Evolutionary conservation across 2,888 invertebrate genomes (phyloP).

Genomic region (Epinotia demarniana): DNA sequence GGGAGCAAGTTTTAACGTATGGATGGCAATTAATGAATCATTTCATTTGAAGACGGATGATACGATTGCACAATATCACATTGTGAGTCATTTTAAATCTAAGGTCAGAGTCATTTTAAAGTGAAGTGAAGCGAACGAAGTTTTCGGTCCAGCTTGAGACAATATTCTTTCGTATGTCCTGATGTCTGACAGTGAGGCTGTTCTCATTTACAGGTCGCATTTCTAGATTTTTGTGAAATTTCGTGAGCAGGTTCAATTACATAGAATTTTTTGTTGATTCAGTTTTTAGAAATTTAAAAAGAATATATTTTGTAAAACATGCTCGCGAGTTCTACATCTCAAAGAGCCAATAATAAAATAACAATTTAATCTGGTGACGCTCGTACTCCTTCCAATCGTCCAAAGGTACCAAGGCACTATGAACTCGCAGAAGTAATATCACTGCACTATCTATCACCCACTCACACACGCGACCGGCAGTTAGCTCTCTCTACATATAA

Average conservation of each 20-base stretch:
- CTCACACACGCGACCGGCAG: conserved; percentile 66
- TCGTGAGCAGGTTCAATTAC: no score
- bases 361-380: neutral
- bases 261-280: no score
- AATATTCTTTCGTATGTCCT: no score
- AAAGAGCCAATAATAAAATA: neutral
- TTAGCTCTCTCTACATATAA: conserved; percentile 83
- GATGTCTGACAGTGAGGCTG: no score
- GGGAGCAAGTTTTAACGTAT: conserved; percentile 25
- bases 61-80: conserved; percentile 10
- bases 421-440: conserved; percentile 49
- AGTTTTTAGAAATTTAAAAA: no score
- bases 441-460: conserved; percentile 74
- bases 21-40: conserved; percentile 35
- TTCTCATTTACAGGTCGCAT: no score
- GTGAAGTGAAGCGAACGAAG: no score
- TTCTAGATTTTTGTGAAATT: no score
- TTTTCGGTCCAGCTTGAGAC: no score
- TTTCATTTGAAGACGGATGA: conserved; percentile 10
- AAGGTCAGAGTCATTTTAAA: neutral
- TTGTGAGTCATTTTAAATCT: conserved; percentile 9
- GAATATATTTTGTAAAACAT: no score
- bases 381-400: neutral
- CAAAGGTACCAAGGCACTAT: conserved; percentile 23
- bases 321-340: no score